These are phyloP conservation scores for Escarpia spicata DNA, from an alignment of 2,888 invertebrate species.

Conservation along the genomic window DNA sequence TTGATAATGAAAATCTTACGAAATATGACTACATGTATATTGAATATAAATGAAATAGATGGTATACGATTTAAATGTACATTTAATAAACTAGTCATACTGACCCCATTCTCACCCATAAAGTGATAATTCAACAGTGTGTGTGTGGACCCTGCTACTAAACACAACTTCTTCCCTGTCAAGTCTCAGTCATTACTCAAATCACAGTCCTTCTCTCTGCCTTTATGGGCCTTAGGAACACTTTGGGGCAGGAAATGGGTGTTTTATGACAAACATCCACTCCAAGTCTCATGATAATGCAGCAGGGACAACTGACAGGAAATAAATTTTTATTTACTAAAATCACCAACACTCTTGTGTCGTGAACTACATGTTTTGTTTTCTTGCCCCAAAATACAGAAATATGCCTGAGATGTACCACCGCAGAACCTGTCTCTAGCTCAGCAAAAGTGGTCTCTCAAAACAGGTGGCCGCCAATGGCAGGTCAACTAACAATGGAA, in stretches of 20 bases:
- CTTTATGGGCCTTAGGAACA: background rate
- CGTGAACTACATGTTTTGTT: too few relatives aligned
- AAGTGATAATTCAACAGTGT: background rate
- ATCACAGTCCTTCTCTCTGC: background rate
- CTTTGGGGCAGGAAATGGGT: background rate
- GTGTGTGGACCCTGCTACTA: background rate
- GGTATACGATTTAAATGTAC: background rate
- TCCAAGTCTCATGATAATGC: background rate
- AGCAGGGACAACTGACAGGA: background rate
- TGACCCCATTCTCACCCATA: background rate
- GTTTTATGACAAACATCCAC: conserved; percentile 3
- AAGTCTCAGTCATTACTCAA: background rate
- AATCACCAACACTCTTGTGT: too few relatives aligned
- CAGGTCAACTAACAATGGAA: too few relatives aligned
- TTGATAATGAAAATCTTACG: background rate
- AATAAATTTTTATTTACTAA: background rate
- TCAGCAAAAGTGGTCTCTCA: too few relatives aligned
- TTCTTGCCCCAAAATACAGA: too few relatives aligned
- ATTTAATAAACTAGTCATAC: background rate
- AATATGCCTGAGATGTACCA: too few relatives aligned
- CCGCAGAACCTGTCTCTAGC: too few relatives aligned
- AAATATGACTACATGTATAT: background rate
- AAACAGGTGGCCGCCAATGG: too few relatives aligned
- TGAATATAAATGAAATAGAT: background rate
- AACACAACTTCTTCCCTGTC: background rate